Evolutionary conservation across 2,113 vertebrate species (phyloP).

Genomic region (Aramus guarauna): DNA sequence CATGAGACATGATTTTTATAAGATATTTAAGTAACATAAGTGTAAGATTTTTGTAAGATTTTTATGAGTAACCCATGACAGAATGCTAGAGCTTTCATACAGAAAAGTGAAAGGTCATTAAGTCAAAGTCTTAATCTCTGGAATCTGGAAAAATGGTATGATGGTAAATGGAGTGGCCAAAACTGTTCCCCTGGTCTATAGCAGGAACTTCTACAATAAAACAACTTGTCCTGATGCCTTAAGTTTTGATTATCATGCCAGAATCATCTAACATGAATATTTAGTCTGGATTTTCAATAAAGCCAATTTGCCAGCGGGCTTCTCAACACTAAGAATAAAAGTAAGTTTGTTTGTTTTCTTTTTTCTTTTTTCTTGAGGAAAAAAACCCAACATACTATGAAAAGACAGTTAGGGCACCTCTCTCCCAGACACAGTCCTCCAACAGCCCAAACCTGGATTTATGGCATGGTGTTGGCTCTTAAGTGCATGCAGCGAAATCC

Average conservation of each 20-base stretch:
- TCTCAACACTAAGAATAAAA: background rate
- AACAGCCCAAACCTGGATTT: background rate
- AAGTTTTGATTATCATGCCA: background rate
- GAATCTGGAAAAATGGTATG: background rate
- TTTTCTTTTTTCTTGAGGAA: background rate
- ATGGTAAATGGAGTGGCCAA: background rate
- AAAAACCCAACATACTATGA: background rate
- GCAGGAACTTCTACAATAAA: background rate
- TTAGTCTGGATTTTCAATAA: background rate
- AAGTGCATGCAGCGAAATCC: background rate
- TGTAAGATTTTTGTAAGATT: background rate
- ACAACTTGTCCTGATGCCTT: background rate
- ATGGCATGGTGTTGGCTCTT: background rate
- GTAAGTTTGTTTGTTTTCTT: background rate
- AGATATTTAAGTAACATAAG: background rate
- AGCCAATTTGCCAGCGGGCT: background rate
- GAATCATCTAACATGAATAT: background rate
- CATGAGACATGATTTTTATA: rapidly evolving
- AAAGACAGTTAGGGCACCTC: background rate
- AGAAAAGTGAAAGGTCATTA: background rate
- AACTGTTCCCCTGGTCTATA: background rate
- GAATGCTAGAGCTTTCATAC: background rate
- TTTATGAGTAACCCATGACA: background rate
- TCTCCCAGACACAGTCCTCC: background rate
- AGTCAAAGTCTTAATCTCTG: background rate